phyloP scores from a whole-genome alignment of 2,797 vertebrate species.

The Gephyroberyx darwinii region DNA sequence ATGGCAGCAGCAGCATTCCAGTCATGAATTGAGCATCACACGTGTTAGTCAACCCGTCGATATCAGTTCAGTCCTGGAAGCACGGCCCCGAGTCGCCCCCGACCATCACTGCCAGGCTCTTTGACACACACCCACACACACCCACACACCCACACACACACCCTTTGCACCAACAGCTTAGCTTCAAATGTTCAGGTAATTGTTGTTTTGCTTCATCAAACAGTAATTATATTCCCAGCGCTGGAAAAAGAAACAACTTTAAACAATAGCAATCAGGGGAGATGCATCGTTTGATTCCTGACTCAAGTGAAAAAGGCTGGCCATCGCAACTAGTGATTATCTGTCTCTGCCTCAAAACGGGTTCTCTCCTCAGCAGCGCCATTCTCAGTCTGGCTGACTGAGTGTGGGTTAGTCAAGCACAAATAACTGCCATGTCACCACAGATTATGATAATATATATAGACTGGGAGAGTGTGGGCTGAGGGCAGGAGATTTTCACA shows the following conservation, averaged over 20 bases:
- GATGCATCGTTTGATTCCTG: conserved; percentile 43
- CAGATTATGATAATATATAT: not conserved
- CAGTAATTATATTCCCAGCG: conserved; percentile 11
- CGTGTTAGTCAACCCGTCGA: not conserved
- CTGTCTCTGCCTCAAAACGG: conserved; percentile 34
- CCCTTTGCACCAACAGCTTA: conserved; percentile 37
- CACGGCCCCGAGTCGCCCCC: not conserved
- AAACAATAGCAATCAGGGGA: conserved; percentile 10
- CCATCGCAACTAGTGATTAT: conserved; percentile 56
- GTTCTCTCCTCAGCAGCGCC: conserved; percentile 15
- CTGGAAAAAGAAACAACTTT: conserved; percentile 23
- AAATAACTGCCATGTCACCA: not conserved
- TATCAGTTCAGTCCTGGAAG: not conserved
- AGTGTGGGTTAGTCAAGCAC: not conserved
- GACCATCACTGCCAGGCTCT: not conserved
- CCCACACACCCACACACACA: conserved; percentile 2
- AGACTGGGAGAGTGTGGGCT: not conserved
- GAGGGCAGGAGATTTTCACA: not conserved
- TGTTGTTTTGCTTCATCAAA: conserved; percentile 28
- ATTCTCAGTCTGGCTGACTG: not conserved
- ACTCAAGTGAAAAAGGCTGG: conserved; percentile 40
- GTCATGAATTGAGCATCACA: not conserved
- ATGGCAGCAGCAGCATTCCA: no score
- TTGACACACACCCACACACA: not conserved
- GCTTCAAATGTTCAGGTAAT: conserved; percentile 20